Percentiles rank a stretch among this genome's conserved stretches.
Conservation (phyloP, 1,140 invertebrate species). For the Drepana arcuata region DNA sequence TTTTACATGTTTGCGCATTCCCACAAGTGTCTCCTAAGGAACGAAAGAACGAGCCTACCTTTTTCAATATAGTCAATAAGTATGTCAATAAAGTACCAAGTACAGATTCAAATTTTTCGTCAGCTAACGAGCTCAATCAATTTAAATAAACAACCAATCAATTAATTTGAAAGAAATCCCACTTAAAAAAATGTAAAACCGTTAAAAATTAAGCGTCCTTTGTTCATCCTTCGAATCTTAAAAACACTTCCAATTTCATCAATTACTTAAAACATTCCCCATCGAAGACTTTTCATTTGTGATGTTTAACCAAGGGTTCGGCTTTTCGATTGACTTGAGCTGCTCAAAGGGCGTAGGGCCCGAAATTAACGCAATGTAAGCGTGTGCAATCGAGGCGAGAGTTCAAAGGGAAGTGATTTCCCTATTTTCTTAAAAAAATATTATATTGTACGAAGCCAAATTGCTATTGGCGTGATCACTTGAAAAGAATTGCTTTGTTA, state of each 20-base stretch:
- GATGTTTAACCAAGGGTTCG: slow-evolving; percentile 65
- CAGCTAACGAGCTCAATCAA: no score
- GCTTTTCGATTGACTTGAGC: slow-evolving; percentile 64
- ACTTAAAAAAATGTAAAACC: slow-evolving; percentile 14
- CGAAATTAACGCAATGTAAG: slow-evolving; percentile 55
- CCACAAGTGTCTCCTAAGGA: no score
- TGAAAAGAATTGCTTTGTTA: no score
- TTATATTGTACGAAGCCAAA: slow-evolving; percentile 17
- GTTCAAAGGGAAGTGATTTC: slow-evolving; percentile 52
- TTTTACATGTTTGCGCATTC: no score
- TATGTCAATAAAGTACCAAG: no score
- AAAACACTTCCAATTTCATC: slow-evolving; percentile 58
- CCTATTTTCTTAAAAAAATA: slow-evolving; percentile 49
- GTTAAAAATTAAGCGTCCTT: slow-evolving; percentile 30
- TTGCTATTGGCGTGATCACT: no score
- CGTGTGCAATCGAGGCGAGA: slow-evolving; percentile 45
- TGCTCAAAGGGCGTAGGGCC: slow-evolving; percentile 58
- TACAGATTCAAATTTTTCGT: no score
- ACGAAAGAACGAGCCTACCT: no score
- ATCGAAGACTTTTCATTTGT: slow-evolving; percentile 62
- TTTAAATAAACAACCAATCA: slow-evolving; percentile 22
- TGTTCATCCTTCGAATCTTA: slow-evolving; percentile 32
- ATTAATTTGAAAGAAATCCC: slow-evolving; percentile 17
- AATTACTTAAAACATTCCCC: slow-evolving; percentile 64
- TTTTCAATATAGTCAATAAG: no score